Conservation (phyloP, 2,797 vertebrate species). For the Manis pentadactyla region DNA sequence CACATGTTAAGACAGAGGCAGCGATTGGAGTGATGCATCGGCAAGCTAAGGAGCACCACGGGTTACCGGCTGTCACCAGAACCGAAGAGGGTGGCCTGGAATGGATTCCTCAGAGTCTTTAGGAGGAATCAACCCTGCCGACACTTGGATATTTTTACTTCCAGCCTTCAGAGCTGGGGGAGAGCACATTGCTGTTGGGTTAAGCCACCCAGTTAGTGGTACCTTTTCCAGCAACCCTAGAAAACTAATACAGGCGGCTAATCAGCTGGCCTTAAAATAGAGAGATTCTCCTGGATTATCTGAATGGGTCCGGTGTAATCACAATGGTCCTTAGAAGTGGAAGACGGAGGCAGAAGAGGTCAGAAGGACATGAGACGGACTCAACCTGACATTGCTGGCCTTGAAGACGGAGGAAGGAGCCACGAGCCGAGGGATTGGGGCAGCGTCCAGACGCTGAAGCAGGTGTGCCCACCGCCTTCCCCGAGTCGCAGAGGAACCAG, state of each 20-base stretch:
- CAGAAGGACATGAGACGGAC: background rate
- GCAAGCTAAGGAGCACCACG: background rate
- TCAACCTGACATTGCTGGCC: background rate
- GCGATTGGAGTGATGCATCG: background rate
- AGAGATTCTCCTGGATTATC: background rate
- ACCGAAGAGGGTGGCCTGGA: too few species aligned
- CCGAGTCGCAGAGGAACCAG: background rate
- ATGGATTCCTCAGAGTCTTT: background rate
- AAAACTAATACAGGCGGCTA: too few species aligned
- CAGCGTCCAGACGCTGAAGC: background rate
- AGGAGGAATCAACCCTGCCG: background rate
- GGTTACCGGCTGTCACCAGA: fast-evolving
- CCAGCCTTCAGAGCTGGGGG: background rate
- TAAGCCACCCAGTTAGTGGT: background rate
- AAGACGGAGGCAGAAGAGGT: background rate
- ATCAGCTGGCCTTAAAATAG: background rate
- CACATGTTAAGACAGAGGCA: background rate
- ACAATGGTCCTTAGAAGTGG: background rate
- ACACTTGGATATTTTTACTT: background rate
- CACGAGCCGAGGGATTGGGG: too few species aligned
- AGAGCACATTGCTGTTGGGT: background rate
- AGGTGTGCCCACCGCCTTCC: background rate
- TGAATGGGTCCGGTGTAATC: background rate
- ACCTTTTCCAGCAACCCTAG: background rate
- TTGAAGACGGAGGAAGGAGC: background rate